Evolutionary conservation across 2,113 vertebrate species (phyloP), one percentile per base, ranked within the genome.

Genomic region (Alligator sinensis): DNA sequence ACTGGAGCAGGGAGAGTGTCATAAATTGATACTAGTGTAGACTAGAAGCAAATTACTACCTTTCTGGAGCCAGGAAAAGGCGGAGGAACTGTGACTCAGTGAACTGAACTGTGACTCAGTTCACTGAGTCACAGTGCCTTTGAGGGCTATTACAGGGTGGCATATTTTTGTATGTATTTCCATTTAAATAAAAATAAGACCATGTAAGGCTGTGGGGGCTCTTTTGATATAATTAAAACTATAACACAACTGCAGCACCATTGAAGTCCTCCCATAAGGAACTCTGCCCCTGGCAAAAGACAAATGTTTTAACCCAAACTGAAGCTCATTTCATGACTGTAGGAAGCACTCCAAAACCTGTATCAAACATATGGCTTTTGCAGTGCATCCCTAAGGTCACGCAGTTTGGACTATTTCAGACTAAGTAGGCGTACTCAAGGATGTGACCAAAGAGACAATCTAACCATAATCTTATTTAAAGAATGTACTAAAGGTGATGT

Each of bases 271-370:
- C 87, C 87, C 1, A 76, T 61, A 60, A 95, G 93, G 62, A 87
- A 88, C 21, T 7, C 90, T 92, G 27, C 30, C 78, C 85, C 86
- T 88, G 47, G 59, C 93, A 74, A 90, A 86, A 1, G 47, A 47
- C 47, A 47, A 47, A 47, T 47, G 7, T 47, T 47, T 47, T 47
- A 47, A 47, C 47, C 47, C 47, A 47, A 47, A 47, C 47, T 0
- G 64, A 88, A 34, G 60, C 63, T 80, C 88, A 0, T 1, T 28
- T 59, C 1, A 0, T 61, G 5, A 15, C 0, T 0, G 4, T 1
- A 78, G 8, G 11, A 47, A 25, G 2, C 54, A 2, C 79, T 27
- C 0, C 0, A 0, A 16, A 28, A 1, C 62, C 12, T 19, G 57
- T 47, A 18, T 38, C 1, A 1, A 1, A 5, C 3, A 59, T 28